Conservation (phyloP, 1,140 invertebrate species). For the Mactra quadrangularis region DNA sequence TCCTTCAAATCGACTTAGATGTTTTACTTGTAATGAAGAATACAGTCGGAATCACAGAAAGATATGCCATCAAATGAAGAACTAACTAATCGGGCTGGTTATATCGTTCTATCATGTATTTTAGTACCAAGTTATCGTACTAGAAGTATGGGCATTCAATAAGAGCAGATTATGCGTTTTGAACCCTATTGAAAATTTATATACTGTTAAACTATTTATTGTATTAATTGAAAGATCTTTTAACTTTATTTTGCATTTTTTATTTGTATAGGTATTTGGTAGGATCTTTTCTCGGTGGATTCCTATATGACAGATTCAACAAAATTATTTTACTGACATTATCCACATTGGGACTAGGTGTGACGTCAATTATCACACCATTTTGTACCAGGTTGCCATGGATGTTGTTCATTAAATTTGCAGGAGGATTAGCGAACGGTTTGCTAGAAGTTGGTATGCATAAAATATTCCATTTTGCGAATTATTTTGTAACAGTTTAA, state of each 20-base stretch:
- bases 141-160: no score
- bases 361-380: background rate
- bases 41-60: no score
- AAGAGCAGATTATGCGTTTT: background rate
- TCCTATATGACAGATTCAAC: constrained; percentile 30
- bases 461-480: no score
- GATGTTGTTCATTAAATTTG: constrained; percentile 24
- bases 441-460: constrained; percentile 7
- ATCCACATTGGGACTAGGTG: background rate
- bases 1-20: no score
- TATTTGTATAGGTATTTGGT: background rate
- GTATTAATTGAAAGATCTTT: background rate
- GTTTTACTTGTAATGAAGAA: no score
- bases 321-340: constrained; percentile 22
- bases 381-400: background rate
- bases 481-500: no score
- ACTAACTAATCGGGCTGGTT: no score
- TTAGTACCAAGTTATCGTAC: no score
- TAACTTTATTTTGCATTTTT: background rate
- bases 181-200: background rate
- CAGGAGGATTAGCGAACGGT: constrained; percentile 11
- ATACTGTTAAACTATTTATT: background rate
- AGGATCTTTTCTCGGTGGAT: constrained; percentile 11
- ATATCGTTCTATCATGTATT: no score
- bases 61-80: no score